Evolutionary conservation across 2,888 invertebrate genomes (phyloP).

Genomic region (Meandrusa payeni): DNA sequence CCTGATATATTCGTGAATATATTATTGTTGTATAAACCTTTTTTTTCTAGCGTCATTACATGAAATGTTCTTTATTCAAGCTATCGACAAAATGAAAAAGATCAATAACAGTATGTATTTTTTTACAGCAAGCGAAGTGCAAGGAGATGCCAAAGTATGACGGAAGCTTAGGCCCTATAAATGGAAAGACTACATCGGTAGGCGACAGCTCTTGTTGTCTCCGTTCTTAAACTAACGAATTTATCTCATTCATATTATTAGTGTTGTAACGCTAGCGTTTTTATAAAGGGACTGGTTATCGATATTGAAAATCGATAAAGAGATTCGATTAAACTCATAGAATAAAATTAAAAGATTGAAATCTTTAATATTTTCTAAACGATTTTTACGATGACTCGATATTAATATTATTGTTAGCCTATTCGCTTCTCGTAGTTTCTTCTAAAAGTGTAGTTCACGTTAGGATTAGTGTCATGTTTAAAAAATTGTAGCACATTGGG

Average conservation of each 20-base stretch:
- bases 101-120: no score
- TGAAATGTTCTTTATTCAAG: no score
- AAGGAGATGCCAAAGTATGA: slow-evolving; percentile 90
- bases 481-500: slow-evolving; percentile 1
- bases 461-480: neutral
- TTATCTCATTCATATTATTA: slow-evolving; percentile 42
- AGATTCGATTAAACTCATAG: neutral
- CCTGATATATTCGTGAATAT: no score
- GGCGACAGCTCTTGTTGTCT: slow-evolving; percentile 84
- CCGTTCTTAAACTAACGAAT: slow-evolving; percentile 47
- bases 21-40: no score
- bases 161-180: slow-evolving; percentile 85
- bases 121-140: slow-evolving; percentile 89
- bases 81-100: no score
- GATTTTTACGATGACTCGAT: neutral
- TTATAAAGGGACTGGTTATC: slow-evolving; percentile 17
- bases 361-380: slow-evolving; percentile 11
- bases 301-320: slow-evolving; percentile 7
- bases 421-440: slow-evolving; percentile 9
- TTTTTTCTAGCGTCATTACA: no score
- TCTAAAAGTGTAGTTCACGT: neutral
- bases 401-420: neutral
- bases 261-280: slow-evolving; percentile 22
- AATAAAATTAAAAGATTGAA: no score
- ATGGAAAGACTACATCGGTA: slow-evolving; percentile 85